These are phyloP conservation scores for Sarcophaga bullata DNA, from an alignment of 1,140 invertebrate genomes.

Conservation along the genomic window DNA sequence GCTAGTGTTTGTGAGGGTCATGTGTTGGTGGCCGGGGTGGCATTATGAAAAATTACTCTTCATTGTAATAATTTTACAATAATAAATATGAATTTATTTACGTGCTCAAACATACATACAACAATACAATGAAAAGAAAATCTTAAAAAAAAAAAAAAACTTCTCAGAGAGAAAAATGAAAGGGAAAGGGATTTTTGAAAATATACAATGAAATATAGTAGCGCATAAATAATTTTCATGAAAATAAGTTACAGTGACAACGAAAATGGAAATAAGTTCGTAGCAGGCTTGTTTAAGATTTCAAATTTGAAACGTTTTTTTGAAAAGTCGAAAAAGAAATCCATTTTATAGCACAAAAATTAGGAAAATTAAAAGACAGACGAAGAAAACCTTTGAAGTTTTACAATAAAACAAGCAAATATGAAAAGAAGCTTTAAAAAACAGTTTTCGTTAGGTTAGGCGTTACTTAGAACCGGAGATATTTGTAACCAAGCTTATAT, in stretches of 20 bases:
- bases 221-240: not conserved
- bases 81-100: conserved; percentile 47
- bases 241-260: not conserved
- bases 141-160: not conserved
- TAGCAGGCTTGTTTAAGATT: not conserved
- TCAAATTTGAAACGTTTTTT: no score
- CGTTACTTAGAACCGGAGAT: no score
- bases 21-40: conserved; percentile 36
- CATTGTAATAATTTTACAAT: conserved; percentile 45
- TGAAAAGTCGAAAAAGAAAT: no score
- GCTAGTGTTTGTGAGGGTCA: not conserved
- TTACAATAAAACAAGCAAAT: no score
- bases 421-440: no score
- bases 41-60: conserved; percentile 43
- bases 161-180: not conserved
- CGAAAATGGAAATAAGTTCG: not conserved
- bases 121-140: conserved; percentile 6
- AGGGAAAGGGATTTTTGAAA: no score
- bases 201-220: no score
- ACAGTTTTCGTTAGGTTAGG: no score
- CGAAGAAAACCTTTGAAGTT: no score
- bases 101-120: conserved; percentile 32
- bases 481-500: no score
- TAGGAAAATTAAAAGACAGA: no score
- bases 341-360: no score